Conservation (phyloP, 2,113 vertebrate species). For the Coptodon rendalli region DNA sequence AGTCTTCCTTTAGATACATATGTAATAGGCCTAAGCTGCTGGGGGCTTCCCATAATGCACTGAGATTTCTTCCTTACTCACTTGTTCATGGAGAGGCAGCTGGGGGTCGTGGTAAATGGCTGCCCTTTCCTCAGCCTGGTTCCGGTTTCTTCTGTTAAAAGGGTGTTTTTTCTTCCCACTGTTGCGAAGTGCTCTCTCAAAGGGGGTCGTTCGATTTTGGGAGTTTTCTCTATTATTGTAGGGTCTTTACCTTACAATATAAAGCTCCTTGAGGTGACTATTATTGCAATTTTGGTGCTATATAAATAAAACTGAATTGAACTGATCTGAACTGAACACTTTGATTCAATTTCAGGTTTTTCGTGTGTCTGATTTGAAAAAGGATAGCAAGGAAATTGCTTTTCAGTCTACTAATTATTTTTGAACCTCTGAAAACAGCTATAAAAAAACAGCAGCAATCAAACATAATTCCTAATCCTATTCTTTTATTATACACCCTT, state of each 20-base stretch:
- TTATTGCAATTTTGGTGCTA: neutral
- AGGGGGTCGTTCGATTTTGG: neutral
- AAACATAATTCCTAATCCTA: neutral
- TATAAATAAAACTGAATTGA: neutral
- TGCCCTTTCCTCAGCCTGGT: neutral
- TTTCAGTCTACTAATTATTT: neutral
- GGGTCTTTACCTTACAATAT: neutral
- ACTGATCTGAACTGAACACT: neutral
- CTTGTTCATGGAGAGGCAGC: fast-evolving
- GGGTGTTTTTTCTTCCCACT: neutral
- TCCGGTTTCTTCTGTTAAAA: neutral
- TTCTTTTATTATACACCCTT: neutral
- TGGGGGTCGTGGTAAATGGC: fast-evolving
- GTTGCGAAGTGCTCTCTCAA: neutral
- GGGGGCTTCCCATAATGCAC: neutral
- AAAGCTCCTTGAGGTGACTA: neutral
- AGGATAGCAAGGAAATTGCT: neutral
- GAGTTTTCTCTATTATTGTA: neutral
- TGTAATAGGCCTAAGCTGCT: neutral
- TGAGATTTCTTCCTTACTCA: neutral
- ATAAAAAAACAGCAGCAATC: neutral
- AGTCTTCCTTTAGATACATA: neutral
- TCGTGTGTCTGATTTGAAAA: neutral
- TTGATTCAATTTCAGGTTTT: neutral
- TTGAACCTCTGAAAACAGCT: neutral